Conservation (phyloP, 2,888 invertebrate genomes). For the Pseudoips prasinana region DNA sequence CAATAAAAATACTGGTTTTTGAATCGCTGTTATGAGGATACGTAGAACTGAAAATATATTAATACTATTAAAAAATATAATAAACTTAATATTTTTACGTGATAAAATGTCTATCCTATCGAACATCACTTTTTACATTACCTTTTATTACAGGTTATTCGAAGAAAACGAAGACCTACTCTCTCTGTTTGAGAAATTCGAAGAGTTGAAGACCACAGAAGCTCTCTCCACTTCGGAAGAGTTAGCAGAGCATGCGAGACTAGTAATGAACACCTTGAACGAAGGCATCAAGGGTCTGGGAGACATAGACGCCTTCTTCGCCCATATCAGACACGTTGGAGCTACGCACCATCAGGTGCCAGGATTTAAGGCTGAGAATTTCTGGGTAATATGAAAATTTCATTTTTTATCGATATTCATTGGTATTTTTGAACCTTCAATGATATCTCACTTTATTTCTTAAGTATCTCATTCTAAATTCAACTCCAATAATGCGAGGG, state of each 20-base stretch:
- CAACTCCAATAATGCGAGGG: too few species aligned
- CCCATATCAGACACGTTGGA: slow-evolving; percentile 90
- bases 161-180: slow-evolving; percentile 91
- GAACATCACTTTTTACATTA: too few species aligned
- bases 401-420: too few species aligned
- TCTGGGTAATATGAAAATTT: slow-evolving; percentile 92
- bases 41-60: too few species aligned
- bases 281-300: slow-evolving; percentile 92
- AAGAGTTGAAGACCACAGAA: slow-evolving; percentile 87
- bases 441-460: too few species aligned
- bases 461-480: too few species aligned
- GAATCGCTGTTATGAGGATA: too few species aligned
- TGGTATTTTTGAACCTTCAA: too few species aligned
- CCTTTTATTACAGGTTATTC: slow-evolving; percentile 87
- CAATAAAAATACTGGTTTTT: too few species aligned
- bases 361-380: slow-evolving; percentile 91
- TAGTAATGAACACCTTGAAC: slow-evolving; percentile 94
- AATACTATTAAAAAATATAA: too few species aligned
- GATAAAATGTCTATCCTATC: too few species aligned
- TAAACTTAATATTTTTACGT: too few species aligned
- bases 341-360: slow-evolving; percentile 91
- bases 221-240: slow-evolving; percentile 89
- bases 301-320: slow-evolving; percentile 90
- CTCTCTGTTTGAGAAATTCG: slow-evolving; percentile 89
- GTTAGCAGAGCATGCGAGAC: slow-evolving; percentile 92